These are phyloP conservation scores for Gambusia yucatana DNA, from an alignment of 2,797 vertebrate species.

Conservation along the genomic window DNA sequence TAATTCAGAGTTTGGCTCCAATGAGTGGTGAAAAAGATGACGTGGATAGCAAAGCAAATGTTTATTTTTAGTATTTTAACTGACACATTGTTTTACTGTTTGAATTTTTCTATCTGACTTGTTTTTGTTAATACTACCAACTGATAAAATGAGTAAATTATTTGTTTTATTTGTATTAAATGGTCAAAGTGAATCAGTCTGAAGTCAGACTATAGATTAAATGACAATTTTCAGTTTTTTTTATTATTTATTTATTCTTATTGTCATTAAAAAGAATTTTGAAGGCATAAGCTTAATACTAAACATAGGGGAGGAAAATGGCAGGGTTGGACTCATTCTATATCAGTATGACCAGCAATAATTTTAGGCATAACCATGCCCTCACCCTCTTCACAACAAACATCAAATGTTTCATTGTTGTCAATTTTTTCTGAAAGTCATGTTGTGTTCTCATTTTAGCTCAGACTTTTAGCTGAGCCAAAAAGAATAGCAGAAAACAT, in stretches of 20 bases:
- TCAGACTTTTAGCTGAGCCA: not conserved
- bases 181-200: not conserved
- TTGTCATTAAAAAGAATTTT: not conserved
- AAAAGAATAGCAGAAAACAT: not conserved
- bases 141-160: not conserved
- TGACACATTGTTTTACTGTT: not conserved
- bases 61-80: not conserved
- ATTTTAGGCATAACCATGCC: not conserved
- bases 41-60: not conserved
- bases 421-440: not conserved
- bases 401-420: not conserved
- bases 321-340: not conserved
- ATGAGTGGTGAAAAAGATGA: not conserved
- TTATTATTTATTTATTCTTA: not conserved
- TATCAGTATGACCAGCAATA: not conserved
- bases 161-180: not conserved
- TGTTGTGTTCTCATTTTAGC: not conserved
- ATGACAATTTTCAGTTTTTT: not conserved
- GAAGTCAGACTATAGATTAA: not conserved
- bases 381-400: not conserved
- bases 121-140: not conserved
- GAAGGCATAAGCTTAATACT: not conserved
- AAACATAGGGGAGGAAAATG: not conserved
- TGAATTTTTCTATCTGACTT: not conserved
- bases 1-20: not conserved